Evolutionary conservation across 2,888 invertebrate genomes (phyloP), one percentile per base, ranked within the genome.

Genomic region (Steromphala cineraria): DNA sequence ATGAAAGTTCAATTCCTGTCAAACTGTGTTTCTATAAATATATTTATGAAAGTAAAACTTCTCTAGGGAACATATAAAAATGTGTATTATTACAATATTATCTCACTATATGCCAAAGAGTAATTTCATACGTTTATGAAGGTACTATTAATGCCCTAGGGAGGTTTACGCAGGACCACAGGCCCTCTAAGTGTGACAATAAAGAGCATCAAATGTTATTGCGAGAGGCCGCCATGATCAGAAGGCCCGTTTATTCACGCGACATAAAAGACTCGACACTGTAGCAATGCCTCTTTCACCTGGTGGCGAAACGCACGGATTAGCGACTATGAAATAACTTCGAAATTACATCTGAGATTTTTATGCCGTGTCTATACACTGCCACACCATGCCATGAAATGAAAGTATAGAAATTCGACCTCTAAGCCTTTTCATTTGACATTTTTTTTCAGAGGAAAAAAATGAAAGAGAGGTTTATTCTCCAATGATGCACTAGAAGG

Each of bases 271-370:
- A 71, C 8, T 17, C 24, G 36, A 31, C 24, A 71, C 71, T 40
- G 36, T 71, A 36, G 28, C 71, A 36, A 17, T 40, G 10, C 13
- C 5, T 31, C 36, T 36, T 71, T 71, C 71, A 71, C 71, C 36
- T 19, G 19, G 71, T 40, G 28, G 36, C 28, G 19, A 71, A 62
- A 71, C n/a, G 28, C n/a, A 19, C 19, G 36, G 71, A 71, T 71
- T 71, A 71, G 36, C 71, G 19, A 36, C 71, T 17, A 71, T 71
- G 71, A 71, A 71, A 71, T 71, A 71, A 36, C 71, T 31, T 71
- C 36, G 28, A 36, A 36, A 71, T 71, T 36, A 71, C 31, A 71
- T 31, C 28, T 71, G 31, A 36, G 31, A 71, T 36, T 71, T 71
- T 71, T 71, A 71, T 71, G 31, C 36, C 17, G 28, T 19, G 10